These are phyloP conservation scores for Cantharis rufa DNA, from an alignment of 2,888 invertebrate species.

Conservation along the genomic window DNA sequence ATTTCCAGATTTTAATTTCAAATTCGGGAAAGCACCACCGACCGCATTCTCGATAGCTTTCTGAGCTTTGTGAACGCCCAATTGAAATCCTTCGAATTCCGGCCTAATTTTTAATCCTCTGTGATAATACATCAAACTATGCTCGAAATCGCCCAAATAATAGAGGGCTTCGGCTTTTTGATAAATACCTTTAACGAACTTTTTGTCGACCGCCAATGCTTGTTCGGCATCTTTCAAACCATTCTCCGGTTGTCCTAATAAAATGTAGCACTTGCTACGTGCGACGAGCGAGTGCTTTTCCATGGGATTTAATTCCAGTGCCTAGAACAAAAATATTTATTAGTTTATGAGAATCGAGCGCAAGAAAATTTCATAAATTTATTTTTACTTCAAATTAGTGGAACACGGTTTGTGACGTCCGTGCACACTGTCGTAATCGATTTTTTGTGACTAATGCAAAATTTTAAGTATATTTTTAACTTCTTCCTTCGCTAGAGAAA, in stretches of 20 bases:
- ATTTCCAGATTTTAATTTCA: constrained; percentile 22
- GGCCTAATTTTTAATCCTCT: constrained; percentile 83
- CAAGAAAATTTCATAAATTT: neutral
- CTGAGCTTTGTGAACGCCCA: constrained; percentile 89
- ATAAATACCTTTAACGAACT: constrained; percentile 74
- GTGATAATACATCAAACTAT: constrained; percentile 90
- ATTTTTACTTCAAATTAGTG: neutral
- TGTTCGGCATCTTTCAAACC: constrained; percentile 85
- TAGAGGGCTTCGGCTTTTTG: constrained; percentile 93
- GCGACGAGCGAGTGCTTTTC: constrained; percentile 87
- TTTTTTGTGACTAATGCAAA: neutral
- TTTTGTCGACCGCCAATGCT: constrained; percentile 74
- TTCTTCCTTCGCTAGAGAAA: neutral
- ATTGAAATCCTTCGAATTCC: constrained; percentile 75
- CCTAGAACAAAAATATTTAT: constrained; percentile 62
- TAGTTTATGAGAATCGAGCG: neutral
- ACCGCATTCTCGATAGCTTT: constrained; percentile 94
- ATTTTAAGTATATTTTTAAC: neutral
- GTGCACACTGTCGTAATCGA: neutral
- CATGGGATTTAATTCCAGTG: constrained; percentile 81
- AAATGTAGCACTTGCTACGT: constrained; percentile 85
- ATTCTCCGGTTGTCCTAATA: constrained; percentile 81
- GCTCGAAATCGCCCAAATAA: constrained; percentile 90
- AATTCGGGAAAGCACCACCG: constrained; percentile 54
- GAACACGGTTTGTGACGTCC: neutral